These are phyloP conservation scores for Crocidura indochinensis DNA, from an alignment of 2,797 vertebrate species.

Conservation along the genomic window DNA sequence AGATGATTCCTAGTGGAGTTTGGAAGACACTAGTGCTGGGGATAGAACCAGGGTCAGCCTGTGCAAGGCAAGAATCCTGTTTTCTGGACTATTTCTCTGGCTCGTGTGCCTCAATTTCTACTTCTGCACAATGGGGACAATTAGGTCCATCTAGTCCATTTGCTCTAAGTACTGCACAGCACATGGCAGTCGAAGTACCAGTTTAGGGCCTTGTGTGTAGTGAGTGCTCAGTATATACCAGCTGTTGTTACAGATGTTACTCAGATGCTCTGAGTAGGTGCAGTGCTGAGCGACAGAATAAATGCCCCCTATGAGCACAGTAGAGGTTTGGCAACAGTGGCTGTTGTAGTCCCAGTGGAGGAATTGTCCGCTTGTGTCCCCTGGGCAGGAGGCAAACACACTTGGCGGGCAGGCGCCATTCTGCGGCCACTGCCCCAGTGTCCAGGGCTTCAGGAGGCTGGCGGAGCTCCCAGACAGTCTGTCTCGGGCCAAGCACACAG, in stretches of 20 bases:
- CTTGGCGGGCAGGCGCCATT: constrained; percentile 68
- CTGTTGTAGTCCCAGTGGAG: constrained; percentile 37
- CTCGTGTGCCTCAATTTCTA: background rate
- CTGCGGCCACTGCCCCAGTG: constrained; percentile 76
- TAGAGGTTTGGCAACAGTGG: constrained; percentile 33
- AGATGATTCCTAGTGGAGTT: no score
- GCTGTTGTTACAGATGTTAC: background rate
- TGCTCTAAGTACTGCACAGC: background rate
- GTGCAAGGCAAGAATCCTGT: background rate
- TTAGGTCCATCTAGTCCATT: background rate
- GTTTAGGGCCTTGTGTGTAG: background rate
- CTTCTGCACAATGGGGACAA: background rate
- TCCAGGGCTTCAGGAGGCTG: constrained; percentile 79
- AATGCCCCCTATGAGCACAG: background rate
- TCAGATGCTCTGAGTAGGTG: background rate
- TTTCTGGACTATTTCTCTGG: no score
- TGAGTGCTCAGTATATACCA: no score
- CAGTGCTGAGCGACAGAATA: background rate
- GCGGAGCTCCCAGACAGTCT: constrained; percentile 86
- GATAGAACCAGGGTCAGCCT: background rate
- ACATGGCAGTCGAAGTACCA: fast-evolving
- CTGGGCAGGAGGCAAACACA: constrained; percentile 79
- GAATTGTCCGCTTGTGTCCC: constrained; percentile 66
- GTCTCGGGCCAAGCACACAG: constrained; percentile 82
- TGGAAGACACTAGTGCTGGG: no score